phyloP scores from a whole-genome alignment of 2,113 vertebrate species.

The Nematolebias whitei region DNA sequence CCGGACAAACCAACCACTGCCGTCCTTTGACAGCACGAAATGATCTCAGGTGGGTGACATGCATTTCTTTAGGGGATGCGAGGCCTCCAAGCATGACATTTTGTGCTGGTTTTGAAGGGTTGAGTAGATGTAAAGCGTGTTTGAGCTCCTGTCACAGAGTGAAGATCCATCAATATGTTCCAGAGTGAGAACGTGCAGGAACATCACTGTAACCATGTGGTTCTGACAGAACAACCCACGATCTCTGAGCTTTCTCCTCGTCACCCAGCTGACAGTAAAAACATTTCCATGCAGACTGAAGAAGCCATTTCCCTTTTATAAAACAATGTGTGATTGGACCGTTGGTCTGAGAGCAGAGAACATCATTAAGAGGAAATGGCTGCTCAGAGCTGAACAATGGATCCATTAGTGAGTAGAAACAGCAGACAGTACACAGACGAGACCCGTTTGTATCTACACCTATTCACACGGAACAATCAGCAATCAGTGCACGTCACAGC shows the following conservation, averaged over 20 bases:
- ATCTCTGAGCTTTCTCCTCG: constrained; percentile 12
- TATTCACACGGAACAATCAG: constrained; percentile 24
- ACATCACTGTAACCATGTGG: no score
- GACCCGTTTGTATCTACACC: constrained; percentile 30
- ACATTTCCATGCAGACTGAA: constrained; percentile 28
- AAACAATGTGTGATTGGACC: constrained; percentile 50
- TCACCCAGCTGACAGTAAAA: constrained; percentile 20
- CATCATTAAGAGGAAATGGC: constrained; percentile 70
- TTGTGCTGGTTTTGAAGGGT: no score
- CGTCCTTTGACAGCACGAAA: no score
- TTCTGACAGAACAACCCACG: no score
- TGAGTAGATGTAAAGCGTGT: no score
- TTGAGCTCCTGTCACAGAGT: no score
- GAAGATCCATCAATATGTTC: no score
- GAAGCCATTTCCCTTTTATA: constrained; percentile 56
- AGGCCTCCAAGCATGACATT: no score
- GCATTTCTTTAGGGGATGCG: no score
- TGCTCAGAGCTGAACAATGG: constrained; percentile 56
- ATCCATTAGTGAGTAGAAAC: constrained; percentile 47
- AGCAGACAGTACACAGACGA: constrained; percentile 56
- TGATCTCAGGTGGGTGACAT: no score
- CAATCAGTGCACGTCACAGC: not conserved
- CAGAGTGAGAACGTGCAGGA: no score
- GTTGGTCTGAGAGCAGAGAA: constrained; percentile 45
- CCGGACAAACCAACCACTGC: no score